These are phyloP conservation scores for Sympetrum striolatum DNA, from an alignment of 2,888 invertebrate genomes.

Conservation along the genomic window DNA sequence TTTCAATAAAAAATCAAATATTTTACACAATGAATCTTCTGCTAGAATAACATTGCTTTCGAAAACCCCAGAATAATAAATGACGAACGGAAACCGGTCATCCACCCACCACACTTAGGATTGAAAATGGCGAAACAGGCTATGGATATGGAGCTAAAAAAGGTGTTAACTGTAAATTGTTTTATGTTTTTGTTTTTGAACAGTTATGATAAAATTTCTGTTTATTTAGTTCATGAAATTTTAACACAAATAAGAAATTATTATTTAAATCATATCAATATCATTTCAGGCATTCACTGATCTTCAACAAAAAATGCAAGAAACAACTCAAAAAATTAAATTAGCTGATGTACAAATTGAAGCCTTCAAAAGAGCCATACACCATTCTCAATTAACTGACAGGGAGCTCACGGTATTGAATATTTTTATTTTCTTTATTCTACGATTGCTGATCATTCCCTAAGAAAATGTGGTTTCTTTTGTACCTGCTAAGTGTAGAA, in stretches of 20 bases:
- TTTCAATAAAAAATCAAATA: too few species aligned
- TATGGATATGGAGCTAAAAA: constrained; percentile 67
- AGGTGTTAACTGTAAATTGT: constrained; percentile 53
- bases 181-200: neutral
- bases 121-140: constrained; percentile 38
- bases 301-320: constrained; percentile 80
- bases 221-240: too few species aligned
- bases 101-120: neutral
- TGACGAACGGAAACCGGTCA: neutral
- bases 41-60: too few species aligned
- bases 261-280: neutral
- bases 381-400: constrained; percentile 76
- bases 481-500: too few species aligned
- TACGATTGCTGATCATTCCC: too few species aligned
- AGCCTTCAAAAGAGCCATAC: constrained; percentile 69
- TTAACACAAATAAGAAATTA: neutral
- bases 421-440: too few species aligned
- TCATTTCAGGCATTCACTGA: constrained; percentile 75
- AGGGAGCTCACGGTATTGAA: constrained; percentile 61
- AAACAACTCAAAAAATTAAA: constrained; percentile 80
- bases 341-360: constrained; percentile 80
- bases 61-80: neutral
- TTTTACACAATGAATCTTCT: too few species aligned
- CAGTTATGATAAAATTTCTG: neutral
- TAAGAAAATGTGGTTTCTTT: too few species aligned